Conservation (phyloP, 2,113 vertebrate species). For the Pterophyllum scalare region DNA sequence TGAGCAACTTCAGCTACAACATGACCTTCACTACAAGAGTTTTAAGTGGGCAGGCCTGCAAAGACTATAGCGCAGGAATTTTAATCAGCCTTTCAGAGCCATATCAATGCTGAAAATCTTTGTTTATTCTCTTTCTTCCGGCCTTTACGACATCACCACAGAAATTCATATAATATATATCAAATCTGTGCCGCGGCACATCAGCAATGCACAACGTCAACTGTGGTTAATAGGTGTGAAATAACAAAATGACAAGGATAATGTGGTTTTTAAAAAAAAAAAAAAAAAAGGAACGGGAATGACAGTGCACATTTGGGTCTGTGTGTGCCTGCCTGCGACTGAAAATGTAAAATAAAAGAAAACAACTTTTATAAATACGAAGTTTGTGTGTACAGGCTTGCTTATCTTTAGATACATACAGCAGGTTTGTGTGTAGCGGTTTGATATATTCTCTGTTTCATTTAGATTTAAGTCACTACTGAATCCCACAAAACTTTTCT, state of each 20-base stretch:
- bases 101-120: slow-evolving; percentile 19
- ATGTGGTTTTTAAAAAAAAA: background rate
- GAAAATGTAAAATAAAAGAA: background rate
- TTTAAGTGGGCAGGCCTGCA: background rate
- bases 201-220: background rate
- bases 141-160: background rate
- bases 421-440: background rate
- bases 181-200: background rate
- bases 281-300: background rate
- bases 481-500: slow-evolving; percentile 4
- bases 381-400: background rate
- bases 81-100: slow-evolving; percentile 4
- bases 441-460: slow-evolving; percentile 21
- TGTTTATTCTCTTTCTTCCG: background rate
- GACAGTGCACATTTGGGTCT: slow-evolving; percentile 2
- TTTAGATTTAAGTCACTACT: slow-evolving; percentile 25
- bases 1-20: slow-evolving; percentile 16
- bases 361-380: background rate
- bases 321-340: background rate
- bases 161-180: background rate
- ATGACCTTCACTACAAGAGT: slow-evolving; percentile 32
- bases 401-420: background rate
- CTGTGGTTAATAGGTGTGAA: slow-evolving; percentile 13
- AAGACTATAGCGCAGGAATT: slow-evolving; percentile 11
- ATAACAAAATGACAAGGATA: slow-evolving; percentile 5